Percentiles rank a stretch among this genome's conserved stretches.
These are phyloP conservation scores for Papilio elwesi DNA, from an alignment of 2,888 invertebrate genomes.

Conservation along the genomic window DNA sequence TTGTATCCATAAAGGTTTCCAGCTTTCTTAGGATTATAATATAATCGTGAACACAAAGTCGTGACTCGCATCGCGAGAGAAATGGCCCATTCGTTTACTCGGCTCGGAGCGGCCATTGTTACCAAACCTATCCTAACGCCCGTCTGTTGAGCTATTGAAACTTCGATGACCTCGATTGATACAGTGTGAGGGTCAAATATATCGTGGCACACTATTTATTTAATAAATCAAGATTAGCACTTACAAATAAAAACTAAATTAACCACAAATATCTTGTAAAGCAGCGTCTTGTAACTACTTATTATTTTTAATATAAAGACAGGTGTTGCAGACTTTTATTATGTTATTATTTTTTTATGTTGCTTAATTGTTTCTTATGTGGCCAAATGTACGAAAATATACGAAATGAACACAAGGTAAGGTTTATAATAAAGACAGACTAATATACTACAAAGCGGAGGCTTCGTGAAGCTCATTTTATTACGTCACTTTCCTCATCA, in stretches of 20 bases:
- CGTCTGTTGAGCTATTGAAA: slow-evolving; percentile 25
- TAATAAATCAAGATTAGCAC: neutral
- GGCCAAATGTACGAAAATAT: no score
- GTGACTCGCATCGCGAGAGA: slow-evolving; percentile 33
- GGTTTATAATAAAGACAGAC: neutral
- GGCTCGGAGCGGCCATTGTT: slow-evolving; percentile 33
- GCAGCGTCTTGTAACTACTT: no score
- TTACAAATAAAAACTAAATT: neutral
- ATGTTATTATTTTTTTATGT: no score
- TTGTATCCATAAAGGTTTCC: slow-evolving; percentile 9
- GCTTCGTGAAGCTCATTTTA: slow-evolving; percentile 1
- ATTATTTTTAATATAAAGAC: no score
- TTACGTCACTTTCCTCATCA: neutral
- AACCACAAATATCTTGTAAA: no score
- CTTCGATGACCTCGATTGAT: slow-evolving; percentile 40
- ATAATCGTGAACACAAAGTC: slow-evolving; percentile 30
- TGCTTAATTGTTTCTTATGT: no score
- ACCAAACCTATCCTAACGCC: slow-evolving; percentile 35
- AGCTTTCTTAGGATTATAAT: slow-evolving; percentile 19
- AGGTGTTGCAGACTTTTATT: no score
- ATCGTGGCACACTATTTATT: slow-evolving; percentile 21
- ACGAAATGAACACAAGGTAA: neutral
- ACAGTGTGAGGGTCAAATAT: slow-evolving; percentile 24
- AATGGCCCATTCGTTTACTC: slow-evolving; percentile 31
- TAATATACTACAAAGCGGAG: neutral